Percentiles rank a stretch among this genome's conserved stretches.
Evolutionary conservation across 2,797 vertebrate genomes (phyloP).

Genomic region (Sylvia borin): DNA sequence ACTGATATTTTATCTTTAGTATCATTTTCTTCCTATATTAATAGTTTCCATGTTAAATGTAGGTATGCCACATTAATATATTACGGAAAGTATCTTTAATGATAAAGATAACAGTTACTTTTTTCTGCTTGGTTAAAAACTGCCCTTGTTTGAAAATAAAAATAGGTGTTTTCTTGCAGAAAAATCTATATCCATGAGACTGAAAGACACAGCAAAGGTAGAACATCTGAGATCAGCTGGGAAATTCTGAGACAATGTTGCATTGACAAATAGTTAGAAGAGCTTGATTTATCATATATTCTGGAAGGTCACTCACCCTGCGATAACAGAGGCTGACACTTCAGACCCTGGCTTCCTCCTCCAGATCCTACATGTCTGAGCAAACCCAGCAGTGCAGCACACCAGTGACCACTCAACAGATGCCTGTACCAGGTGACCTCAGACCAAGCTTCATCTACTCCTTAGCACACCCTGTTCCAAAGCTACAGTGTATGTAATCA

Average conservation of each 20-base stretch:
- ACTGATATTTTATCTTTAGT: neutral
- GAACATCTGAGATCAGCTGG: neutral
- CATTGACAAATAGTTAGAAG: conserved; percentile 1
- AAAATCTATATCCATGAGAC: neutral
- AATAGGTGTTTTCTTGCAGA: neutral
- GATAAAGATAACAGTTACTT: neutral
- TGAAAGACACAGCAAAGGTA: conserved; percentile 2
- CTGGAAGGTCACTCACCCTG: conserved; percentile 30
- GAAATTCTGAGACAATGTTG: neutral
- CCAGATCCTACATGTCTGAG: neutral
- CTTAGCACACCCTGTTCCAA: neutral
- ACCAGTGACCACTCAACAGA: neutral
- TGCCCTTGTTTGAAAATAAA: neutral
- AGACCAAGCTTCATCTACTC: neutral
- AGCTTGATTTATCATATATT: neutral
- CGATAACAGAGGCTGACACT: neutral
- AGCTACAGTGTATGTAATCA: neutral
- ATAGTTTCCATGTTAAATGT: neutral
- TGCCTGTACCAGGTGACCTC: neutral
- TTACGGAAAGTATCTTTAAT: neutral
- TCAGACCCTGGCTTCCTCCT: neutral
- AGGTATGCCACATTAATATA: neutral
- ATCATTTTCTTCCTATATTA: neutral
- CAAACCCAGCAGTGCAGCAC: neutral
- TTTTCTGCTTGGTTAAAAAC: neutral